A percentile compares a stretch with the other conserved stretches of the same genome.
These are phyloP conservation scores for Oeneis ivallda DNA, from an alignment of 2,888 invertebrate genomes.

Conservation along the genomic window DNA sequence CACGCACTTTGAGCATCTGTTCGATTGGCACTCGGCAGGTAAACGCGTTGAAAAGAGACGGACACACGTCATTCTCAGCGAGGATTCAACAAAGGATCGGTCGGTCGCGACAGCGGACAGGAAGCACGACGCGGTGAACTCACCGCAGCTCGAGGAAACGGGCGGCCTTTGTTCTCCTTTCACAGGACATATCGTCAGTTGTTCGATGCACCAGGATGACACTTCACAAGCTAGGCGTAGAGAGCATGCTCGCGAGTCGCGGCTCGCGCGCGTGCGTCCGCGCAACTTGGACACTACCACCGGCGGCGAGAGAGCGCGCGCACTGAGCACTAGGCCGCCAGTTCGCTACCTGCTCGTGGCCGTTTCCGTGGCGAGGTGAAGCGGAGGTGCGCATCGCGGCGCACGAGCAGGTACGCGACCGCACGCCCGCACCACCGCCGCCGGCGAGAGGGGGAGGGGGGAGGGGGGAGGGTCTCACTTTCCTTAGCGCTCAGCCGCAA, in stretches of 20 bases:
- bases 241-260: conserved; percentile 68
- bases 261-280: conserved; percentile 64
- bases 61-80: conserved; percentile 64
- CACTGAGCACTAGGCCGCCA: conserved; percentile 60
- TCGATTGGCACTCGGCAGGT: conserved; percentile 50
- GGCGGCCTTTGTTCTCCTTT: conserved; percentile 77
- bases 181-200: conserved; percentile 77
- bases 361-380: conserved; percentile 69
- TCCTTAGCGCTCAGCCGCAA: conserved; percentile 28
- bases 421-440: conserved; percentile 49
- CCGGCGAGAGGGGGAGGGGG: conserved; percentile 39
- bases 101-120: conserved; percentile 68
- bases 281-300: conserved; percentile 77
- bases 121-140: conserved; percentile 69
- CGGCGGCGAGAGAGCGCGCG: conserved; percentile 79
- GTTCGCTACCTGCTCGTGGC: conserved; percentile 65
- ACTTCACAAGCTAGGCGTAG: conserved; percentile 71
- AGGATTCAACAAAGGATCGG: conserved; percentile 76
- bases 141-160: conserved; percentile 80
- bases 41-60: conserved; percentile 73
- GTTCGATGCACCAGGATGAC: conserved; percentile 65
- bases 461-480: conserved; percentile 36
- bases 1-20: conserved; percentile 58
- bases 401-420: conserved; percentile 53
- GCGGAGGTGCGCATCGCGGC: conserved; percentile 78